phyloP scores from a whole-genome alignment of 2,888 invertebrate species.

The Sisyra nigra region DNA sequence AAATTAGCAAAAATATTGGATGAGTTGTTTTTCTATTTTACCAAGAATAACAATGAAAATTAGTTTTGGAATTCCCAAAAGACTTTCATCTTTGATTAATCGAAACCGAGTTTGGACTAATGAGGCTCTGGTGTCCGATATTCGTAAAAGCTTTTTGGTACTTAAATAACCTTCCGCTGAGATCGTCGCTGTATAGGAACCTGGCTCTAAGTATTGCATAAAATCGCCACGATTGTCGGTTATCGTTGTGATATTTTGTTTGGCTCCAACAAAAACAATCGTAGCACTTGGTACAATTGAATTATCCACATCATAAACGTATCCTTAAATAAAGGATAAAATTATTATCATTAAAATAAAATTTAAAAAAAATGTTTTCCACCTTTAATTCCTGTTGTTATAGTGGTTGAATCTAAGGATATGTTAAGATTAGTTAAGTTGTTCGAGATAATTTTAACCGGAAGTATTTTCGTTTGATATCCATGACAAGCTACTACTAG shows the following conservation, averaged over 20 bases:
- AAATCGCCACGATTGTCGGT: conserved; percentile 32
- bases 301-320: conserved; percentile 40
- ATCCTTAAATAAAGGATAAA: conserved; percentile 27
- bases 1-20: too few species aligned
- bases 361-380: not conserved
- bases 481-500: conserved; percentile 43
- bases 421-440: conserved; percentile 24
- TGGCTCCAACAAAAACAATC: conserved; percentile 22
- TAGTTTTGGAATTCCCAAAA: conserved; percentile 60
- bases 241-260: conserved; percentile 24
- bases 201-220: conserved; percentile 30
- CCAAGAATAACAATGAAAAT: conserved; percentile 61
- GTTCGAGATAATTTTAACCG: conserved; percentile 27
- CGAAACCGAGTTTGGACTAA: conserved; percentile 49
- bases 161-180: conserved; percentile 41
- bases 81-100: conserved; percentile 44
- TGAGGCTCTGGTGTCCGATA: conserved; percentile 23
- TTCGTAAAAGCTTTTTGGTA: conserved; percentile 28
- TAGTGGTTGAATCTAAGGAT: conserved; percentile 11
- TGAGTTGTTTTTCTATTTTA: conserved; percentile 17
- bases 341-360: not conserved
- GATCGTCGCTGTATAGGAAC: conserved; percentile 35
- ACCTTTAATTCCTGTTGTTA: conserved; percentile 11
- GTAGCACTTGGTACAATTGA: conserved; percentile 36
- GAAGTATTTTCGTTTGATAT: conserved; percentile 33